A percentile compares a stretch with the other conserved stretches of the same genome.
phyloP scores from a whole-genome alignment of 2,797 vertebrate species.

The Crax fasciolata region DNA sequence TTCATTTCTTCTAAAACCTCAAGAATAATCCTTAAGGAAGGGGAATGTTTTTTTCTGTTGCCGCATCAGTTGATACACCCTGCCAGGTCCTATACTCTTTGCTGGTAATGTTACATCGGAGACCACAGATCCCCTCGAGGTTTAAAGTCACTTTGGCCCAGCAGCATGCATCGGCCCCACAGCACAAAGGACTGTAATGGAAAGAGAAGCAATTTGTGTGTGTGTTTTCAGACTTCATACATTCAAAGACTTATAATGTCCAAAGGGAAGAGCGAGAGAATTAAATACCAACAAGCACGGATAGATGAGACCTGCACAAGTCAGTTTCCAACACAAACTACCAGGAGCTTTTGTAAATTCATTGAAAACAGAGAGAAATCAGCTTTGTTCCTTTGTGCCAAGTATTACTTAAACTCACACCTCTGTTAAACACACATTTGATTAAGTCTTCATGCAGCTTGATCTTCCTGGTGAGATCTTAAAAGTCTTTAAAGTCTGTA shows the following conservation, averaged over 20 bases:
- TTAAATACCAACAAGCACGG: constrained; percentile 33
- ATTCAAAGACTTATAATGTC: constrained; percentile 12
- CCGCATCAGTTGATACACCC: background rate
- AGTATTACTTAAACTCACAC: background rate
- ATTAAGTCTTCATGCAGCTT: background rate
- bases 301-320: background rate
- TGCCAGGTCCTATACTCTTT: constrained; percentile 3
- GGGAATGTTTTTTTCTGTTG: background rate
- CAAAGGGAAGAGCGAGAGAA: constrained; percentile 33
- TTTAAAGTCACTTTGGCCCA: constrained; percentile 55
- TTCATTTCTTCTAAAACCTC: constrained; percentile 34
- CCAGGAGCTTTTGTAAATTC: background rate
- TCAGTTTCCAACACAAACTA: background rate
- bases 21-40: constrained; percentile 35
- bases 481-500: background rate
- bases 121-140: constrained; percentile 30
- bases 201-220: constrained; percentile 44
- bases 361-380: background rate
- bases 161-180: background rate
- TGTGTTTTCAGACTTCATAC: constrained; percentile 37
- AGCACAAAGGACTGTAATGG: constrained; percentile 34
- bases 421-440: background rate
- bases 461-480: background rate
- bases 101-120: background rate
- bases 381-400: background rate